Evolutionary conservation across 37 sponge, comb jelly and placozoan species (phyloP).

Genomic region (Aphrocallistes beatrix): DNA sequence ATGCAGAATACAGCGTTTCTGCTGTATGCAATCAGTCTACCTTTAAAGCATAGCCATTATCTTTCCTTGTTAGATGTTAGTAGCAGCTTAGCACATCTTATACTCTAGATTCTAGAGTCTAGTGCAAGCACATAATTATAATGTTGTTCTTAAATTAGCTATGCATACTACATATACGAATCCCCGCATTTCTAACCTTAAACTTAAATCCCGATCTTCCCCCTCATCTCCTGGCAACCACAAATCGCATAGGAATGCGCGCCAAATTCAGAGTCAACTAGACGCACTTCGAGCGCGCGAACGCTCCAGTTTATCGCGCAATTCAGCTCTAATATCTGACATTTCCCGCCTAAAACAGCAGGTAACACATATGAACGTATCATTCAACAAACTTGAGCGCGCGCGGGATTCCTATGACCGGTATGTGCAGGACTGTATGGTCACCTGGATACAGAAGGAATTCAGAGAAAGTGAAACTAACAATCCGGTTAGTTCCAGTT

Average conservation of each 20-base stretch:
- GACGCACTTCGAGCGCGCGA: not conserved
- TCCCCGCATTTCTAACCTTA: too few relatives aligned
- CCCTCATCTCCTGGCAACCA: too few relatives aligned
- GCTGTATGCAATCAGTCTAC: too few relatives aligned
- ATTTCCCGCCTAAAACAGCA: not conserved
- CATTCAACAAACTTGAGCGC: not conserved
- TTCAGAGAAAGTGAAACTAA: not conserved
- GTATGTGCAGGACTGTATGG: conserved; percentile 6
- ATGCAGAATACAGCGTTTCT: too few relatives aligned
- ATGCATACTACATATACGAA: too few relatives aligned
- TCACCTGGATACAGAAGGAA: not conserved
- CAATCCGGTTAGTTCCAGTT: not conserved
- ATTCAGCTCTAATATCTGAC: not conserved
- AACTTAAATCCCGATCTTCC: too few relatives aligned
- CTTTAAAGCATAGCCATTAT: too few relatives aligned
- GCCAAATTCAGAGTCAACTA: not conserved
- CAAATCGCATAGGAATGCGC: not conserved
- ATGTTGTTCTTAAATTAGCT: too few relatives aligned
- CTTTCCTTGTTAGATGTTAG: too few relatives aligned
- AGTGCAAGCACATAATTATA: too few relatives aligned
- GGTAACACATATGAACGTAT: not conserved
- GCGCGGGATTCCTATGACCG: not conserved
- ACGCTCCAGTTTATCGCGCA: not conserved
- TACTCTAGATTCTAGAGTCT: too few relatives aligned
- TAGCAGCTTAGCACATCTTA: too few relatives aligned